Evolutionary conservation across 2,797 vertebrate genomes (phyloP).

Genomic region (Meriones psammophilus): DNA sequence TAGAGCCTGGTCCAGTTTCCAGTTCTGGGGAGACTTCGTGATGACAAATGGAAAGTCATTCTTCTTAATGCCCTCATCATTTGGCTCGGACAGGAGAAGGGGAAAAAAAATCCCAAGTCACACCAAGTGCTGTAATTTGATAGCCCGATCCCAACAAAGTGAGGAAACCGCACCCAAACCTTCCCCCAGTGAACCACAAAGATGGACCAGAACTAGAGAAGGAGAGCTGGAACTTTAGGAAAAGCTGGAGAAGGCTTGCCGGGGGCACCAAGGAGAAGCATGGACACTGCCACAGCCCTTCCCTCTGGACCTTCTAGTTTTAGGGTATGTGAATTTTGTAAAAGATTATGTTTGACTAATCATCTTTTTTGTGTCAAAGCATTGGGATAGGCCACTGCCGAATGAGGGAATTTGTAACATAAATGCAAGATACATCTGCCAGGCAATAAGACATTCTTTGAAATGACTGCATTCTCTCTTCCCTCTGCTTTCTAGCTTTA

Average conservation of each 20-base stretch:
- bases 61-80: conserved; percentile 56
- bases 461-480: background rate
- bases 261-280: background rate
- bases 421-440: conserved; percentile 16
- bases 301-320: conserved; percentile 56
- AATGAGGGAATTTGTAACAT: background rate
- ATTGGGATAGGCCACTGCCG: background rate
- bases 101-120: conserved; percentile 65
- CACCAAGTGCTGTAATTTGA: conserved; percentile 67
- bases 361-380: conserved; percentile 26
- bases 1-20: conserved; percentile 34
- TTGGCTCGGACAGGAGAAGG: conserved; percentile 63
- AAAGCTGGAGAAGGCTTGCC: conserved; percentile 19
- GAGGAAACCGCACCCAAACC: conserved; percentile 80
- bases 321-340: conserved; percentile 70
- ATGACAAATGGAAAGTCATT: conserved; percentile 64
- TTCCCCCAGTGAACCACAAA: conserved; percentile 19
- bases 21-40: conserved; percentile 61
- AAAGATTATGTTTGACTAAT: conserved; percentile 36
- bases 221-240: background rate
- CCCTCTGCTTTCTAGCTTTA: background rate
- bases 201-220: conserved; percentile 43
- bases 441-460: conserved; percentile 30
- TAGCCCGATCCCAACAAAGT: conserved; percentile 68
- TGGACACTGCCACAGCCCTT: background rate